Percentiles rank a stretch among this genome's conserved stretches.
Evolutionary conservation across 2,888 invertebrate species (phyloP).

Genomic region (Dicyrtomina minuta): DNA sequence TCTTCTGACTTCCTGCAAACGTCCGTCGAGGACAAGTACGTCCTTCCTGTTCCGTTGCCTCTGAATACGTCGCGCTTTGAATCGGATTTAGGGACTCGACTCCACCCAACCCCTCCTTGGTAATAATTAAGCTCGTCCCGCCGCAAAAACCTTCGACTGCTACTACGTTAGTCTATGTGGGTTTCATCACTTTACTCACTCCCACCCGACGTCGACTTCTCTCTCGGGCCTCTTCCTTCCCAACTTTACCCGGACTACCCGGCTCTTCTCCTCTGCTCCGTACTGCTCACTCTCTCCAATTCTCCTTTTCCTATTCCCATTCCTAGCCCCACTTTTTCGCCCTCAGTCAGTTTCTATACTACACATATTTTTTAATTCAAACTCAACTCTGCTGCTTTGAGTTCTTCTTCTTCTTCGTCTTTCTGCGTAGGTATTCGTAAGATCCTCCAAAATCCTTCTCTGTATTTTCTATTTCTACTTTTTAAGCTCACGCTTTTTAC

Average conservation of each 20-base stretch:
- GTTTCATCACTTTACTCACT: slow-evolving; percentile 29
- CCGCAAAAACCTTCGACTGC: slow-evolving; percentile 30
- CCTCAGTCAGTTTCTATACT: no score
- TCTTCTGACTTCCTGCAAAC: slow-evolving; percentile 54
- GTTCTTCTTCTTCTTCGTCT: no score
- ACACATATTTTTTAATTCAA: no score
- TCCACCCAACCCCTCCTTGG: slow-evolving; percentile 50
- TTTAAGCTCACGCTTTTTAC: no score
- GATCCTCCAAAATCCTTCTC: no score
- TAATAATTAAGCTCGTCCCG: slow-evolving; percentile 53
- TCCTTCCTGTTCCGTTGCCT: slow-evolving; percentile 53
- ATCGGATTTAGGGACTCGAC: slow-evolving; percentile 49
- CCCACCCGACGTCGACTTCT: slow-evolving; percentile 24
- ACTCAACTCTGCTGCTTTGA: no score
- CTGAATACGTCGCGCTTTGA: slow-evolving; percentile 51
- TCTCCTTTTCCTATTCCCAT: neutral
- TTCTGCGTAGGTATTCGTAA: no score
- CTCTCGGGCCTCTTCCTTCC: neutral
- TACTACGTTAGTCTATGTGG: slow-evolving; percentile 11
- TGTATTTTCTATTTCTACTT: no score
- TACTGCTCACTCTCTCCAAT: neutral
- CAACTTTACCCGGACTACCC: neutral
- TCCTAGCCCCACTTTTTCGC: slow-evolving; percentile 10
- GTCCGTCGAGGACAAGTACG: slow-evolving; percentile 54
- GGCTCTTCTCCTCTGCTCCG: neutral